phyloP scores from a whole-genome alignment of 2,113 vertebrate genomes.

The Gambusia holbrooki region DNA sequence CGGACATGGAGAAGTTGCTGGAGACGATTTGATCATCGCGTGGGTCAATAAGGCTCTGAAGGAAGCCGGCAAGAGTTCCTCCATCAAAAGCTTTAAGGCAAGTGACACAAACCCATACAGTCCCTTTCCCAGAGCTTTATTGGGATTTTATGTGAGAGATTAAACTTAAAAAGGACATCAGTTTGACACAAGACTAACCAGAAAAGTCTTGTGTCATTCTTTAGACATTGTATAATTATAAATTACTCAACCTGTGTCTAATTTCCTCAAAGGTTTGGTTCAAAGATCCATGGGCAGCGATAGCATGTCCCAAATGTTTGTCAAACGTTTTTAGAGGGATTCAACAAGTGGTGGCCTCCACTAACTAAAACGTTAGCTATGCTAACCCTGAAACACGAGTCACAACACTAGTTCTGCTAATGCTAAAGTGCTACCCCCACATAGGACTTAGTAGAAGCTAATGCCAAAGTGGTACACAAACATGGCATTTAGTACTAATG shows the following conservation, averaged over 20 bases:
- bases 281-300: not conserved
- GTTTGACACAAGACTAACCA: too few species aligned
- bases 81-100: slow-evolving; percentile 94
- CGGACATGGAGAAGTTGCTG: slow-evolving; percentile 89
- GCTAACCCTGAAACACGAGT: too few species aligned
- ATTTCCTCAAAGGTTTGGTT: not conserved
- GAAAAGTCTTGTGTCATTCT: too few species aligned
- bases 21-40: slow-evolving; percentile 91
- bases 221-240: too few species aligned
- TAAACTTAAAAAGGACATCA: not conserved
- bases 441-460: too few species aligned
- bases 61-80: slow-evolving; percentile 88
- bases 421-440: too few species aligned
- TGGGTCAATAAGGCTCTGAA: slow-evolving; percentile 93
- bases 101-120: not conserved
- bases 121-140: too few species aligned
- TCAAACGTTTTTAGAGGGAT: not conserved
- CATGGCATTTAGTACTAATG: too few species aligned
- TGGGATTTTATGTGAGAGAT: not conserved
- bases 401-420: too few species aligned
- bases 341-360: not conserved
- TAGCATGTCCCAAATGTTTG: not conserved
- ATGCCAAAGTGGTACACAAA: too few species aligned
- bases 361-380: too few species aligned
- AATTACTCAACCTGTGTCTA: not conserved